These are phyloP conservation scores for Imbricaverruca yamaguchii DNA, from an alignment of 2,888 invertebrate species.

Conservation along the genomic window DNA sequence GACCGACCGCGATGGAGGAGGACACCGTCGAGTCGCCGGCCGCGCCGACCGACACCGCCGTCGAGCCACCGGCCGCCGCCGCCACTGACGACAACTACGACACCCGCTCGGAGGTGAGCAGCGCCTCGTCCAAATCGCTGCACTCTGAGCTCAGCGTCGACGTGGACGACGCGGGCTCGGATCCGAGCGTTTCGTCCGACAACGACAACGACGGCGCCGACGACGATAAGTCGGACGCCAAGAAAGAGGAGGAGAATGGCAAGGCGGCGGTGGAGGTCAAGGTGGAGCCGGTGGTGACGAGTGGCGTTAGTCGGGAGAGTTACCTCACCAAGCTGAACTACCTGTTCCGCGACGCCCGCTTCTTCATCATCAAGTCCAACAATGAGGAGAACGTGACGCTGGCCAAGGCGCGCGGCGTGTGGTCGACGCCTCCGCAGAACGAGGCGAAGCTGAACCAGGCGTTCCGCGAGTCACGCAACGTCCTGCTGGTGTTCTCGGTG, in stretches of 20 bases:
- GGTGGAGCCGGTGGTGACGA: no score
- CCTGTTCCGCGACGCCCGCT: constrained; percentile 84
- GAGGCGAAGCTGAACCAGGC: constrained; percentile 94
- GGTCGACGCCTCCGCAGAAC: constrained; percentile 96
- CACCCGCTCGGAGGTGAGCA: constrained; percentile 11
- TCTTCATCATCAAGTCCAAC: constrained; percentile 95
- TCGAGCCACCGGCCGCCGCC: not conserved
- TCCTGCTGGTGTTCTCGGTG: constrained; percentile 90
- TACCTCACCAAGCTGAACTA: constrained; percentile 66
- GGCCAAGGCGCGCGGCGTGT: constrained; percentile 91
- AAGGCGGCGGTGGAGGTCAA: constrained; percentile 24
- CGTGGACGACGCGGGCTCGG: not conserved
- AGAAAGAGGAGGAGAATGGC: constrained; percentile 34
- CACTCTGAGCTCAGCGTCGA: constrained; percentile 9
- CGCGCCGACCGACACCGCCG: not conserved
- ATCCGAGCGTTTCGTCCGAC: constrained; percentile 13
- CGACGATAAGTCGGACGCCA: constrained; percentile 51
- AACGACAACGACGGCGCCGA: not conserved
- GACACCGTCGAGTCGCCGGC: not conserved
- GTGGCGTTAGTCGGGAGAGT: constrained; percentile 10
- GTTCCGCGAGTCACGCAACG: constrained; percentile 84
- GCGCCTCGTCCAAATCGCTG: constrained; percentile 1
- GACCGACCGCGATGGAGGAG: not conserved
- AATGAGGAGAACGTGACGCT: constrained; percentile 93
- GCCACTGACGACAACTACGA: constrained; percentile 10